phyloP scores from a whole-genome alignment of 2,888 invertebrate species.

The Heliconius ethilla region DNA sequence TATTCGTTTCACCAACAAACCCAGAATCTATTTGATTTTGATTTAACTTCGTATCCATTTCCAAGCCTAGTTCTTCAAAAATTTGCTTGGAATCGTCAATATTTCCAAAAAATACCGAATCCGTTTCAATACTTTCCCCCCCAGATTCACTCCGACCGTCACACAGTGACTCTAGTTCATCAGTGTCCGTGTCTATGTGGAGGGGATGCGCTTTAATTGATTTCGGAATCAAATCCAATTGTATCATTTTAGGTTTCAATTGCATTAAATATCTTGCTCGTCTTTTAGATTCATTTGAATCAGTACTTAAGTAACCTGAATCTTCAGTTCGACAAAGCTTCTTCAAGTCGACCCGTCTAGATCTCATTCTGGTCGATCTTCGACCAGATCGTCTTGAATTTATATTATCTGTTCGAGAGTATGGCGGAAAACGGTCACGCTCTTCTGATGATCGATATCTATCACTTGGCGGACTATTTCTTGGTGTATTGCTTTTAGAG shows the following conservation, averaged over 20 bases:
- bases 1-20: slow-evolving; percentile 75
- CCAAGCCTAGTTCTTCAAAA: slow-evolving; percentile 67
- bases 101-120: slow-evolving; percentile 92
- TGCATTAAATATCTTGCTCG: slow-evolving; percentile 76
- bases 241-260: slow-evolving; percentile 62
- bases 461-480: slow-evolving; percentile 67
- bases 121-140: slow-evolving; percentile 92
- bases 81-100: slow-evolving; percentile 78
- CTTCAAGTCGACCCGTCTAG: slow-evolving; percentile 68
- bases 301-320: slow-evolving; percentile 93
- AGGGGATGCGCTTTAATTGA: slow-evolving; percentile 58
- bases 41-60: slow-evolving; percentile 55
- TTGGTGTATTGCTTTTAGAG: slow-evolving; percentile 55
- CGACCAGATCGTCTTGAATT: slow-evolving; percentile 70
- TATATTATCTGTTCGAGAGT: slow-evolving; percentile 64
- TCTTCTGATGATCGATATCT: slow-evolving; percentile 66
- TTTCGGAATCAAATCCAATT: slow-evolving; percentile 56
- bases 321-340: slow-evolving; percentile 83
- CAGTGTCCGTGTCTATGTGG: slow-evolving; percentile 83
- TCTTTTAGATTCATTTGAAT: slow-evolving; percentile 85
- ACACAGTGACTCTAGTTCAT: slow-evolving; percentile 88
- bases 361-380: slow-evolving; percentile 69
- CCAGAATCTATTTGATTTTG: slow-evolving; percentile 72
- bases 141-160: slow-evolving; percentile 93
- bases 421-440: slow-evolving; percentile 65